Conservation (phyloP, 2,888 invertebrate genomes). For the Chironomus riparius region DNA sequence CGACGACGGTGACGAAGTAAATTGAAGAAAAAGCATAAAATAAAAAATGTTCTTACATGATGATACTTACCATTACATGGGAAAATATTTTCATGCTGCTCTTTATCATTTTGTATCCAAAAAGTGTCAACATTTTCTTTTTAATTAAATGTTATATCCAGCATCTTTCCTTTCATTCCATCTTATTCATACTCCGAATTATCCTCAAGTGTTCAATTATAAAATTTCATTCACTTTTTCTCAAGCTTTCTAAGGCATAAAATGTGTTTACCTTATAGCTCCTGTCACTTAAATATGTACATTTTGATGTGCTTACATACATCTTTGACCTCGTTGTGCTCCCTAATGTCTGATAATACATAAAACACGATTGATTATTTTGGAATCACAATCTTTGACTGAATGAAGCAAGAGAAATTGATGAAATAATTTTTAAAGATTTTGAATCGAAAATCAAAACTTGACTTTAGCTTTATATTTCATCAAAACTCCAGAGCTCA, state of each 20-base stretch:
- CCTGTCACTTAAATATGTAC: neutral
- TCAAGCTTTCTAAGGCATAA: neutral
- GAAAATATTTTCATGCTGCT: neutral
- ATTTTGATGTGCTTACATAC: neutral
- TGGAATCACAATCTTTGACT: too few relatives aligned
- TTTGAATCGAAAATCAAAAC: too few relatives aligned
- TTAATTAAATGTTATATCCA: too few relatives aligned
- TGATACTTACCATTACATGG: neutral
- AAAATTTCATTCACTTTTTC: neutral
- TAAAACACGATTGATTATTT: too few relatives aligned
- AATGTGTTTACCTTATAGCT: neutral
- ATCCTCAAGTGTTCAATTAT: conserved; percentile 16
- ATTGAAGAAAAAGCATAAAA: too few relatives aligned
- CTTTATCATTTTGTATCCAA: neutral
- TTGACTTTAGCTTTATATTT: too few relatives aligned
- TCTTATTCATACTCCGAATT: neutral
- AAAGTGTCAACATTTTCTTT: neutral
- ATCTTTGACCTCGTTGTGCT: neutral
- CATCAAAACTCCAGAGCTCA: too few relatives aligned
- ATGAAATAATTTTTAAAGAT: too few relatives aligned
- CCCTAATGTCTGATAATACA: neutral
- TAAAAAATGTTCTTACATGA: too few relatives aligned
- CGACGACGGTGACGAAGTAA: too few relatives aligned
- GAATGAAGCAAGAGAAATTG: too few relatives aligned
- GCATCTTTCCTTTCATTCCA: neutral